Percentiles rank a stretch among this genome's conserved stretches.
These are phyloP conservation scores for Myotis pilosus DNA, from an alignment of 2,797 vertebrate genomes.

Conservation along the genomic window DNA sequence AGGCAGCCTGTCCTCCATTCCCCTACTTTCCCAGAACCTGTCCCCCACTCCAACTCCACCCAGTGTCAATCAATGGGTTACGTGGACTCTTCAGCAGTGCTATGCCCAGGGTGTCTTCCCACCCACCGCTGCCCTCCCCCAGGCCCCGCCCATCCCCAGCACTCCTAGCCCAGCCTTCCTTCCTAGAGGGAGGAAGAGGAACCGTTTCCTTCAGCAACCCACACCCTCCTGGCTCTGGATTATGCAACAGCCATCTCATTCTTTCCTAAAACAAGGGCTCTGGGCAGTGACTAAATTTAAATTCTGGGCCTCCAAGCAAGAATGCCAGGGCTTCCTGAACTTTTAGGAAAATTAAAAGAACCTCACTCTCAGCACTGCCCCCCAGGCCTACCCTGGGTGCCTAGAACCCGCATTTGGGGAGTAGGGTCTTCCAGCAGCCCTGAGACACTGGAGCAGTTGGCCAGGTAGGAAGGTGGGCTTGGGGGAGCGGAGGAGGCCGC, in stretches of 20 bases:
- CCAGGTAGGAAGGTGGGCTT: background rate
- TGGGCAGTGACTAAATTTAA: slow-evolving; percentile 68
- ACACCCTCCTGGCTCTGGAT: slow-evolving; percentile 18
- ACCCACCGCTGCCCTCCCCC: background rate
- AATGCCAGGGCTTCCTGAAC: slow-evolving; percentile 57
- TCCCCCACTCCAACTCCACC: background rate
- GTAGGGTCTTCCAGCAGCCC: background rate
- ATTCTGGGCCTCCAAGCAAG: slow-evolving; percentile 62
- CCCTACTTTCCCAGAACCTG: background rate
- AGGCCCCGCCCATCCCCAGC: background rate
- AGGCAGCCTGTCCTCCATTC: background rate
- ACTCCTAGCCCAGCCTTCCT: background rate
- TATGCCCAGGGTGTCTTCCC: background rate
- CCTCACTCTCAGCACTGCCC: background rate
- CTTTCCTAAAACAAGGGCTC: slow-evolving; percentile 77
- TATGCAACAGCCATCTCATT: slow-evolving; percentile 71
- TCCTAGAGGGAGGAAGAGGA: background rate
- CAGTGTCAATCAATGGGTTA: background rate
- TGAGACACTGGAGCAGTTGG: background rate
- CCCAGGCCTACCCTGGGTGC: background rate
- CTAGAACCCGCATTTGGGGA: background rate
- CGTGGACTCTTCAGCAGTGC: background rate
- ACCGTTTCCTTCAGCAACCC: background rate
- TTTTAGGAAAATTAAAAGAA: slow-evolving; percentile 56
- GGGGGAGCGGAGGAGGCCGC: background rate